These are phyloP conservation scores for Trachemys scripta DNA, from an alignment of 2,113 vertebrate species.

Conservation along the genomic window DNA sequence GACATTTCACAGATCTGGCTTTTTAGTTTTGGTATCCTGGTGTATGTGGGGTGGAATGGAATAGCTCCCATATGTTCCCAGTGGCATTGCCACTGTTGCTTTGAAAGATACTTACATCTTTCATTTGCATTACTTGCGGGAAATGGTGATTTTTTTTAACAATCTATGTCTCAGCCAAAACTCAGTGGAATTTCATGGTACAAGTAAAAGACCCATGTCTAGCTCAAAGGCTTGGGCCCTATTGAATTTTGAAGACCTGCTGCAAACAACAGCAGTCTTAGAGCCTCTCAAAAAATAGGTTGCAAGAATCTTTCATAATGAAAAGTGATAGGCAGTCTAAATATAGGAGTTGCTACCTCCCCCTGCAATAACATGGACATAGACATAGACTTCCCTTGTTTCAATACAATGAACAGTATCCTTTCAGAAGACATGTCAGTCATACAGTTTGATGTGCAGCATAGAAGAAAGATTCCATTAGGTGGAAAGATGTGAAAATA, in stretches of 20 bases:
- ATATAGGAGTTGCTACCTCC: not conserved
- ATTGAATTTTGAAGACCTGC: not conserved
- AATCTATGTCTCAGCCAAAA: not conserved
- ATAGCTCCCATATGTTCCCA: not conserved
- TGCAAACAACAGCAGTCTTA: not conserved
- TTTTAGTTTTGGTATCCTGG: rapidly evolving
- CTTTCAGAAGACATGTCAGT: not conserved
- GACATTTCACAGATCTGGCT: rapidly evolving
- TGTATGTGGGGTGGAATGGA: not conserved
- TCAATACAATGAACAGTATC: not conserved
- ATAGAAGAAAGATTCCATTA: not conserved
- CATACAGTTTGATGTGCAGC: not conserved
- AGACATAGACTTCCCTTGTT: not conserved
- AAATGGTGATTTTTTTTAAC: not conserved
- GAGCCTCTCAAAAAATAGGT: not conserved
- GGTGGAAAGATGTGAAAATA: rapidly evolving
- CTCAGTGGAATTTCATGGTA: not conserved
- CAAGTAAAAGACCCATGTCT: not conserved
- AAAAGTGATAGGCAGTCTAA: not conserved
- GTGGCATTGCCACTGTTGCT: not conserved
- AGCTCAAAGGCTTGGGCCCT: not conserved
- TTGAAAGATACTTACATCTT: not conserved
- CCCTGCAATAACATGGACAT: not conserved
- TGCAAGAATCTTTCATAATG: not conserved
- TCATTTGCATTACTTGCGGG: not conserved